These are phyloP conservation scores for Peucedramus taeniatus DNA, from an alignment of 2,113 vertebrate genomes.

Conservation along the genomic window DNA sequence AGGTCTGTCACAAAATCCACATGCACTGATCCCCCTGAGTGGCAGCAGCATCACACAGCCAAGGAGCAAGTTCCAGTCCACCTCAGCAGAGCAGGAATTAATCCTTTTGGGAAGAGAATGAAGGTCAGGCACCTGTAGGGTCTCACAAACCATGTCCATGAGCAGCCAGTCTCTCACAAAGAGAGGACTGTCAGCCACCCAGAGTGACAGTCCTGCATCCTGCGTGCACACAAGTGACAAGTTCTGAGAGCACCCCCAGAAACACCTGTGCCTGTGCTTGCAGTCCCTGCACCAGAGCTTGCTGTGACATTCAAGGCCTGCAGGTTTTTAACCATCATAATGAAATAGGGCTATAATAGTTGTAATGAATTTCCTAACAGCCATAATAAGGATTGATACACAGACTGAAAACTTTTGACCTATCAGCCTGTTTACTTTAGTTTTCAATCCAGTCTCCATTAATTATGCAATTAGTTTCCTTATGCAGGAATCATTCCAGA, in stretches of 20 bases:
- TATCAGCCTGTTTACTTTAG: not conserved
- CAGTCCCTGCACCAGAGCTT: not conserved
- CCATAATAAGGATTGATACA: not conserved
- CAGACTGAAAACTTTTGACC: not conserved
- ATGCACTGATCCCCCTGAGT: not conserved
- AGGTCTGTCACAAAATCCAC: not conserved
- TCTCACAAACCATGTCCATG: fast-evolving
- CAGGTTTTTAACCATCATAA: not conserved
- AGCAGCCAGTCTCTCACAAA: not conserved
- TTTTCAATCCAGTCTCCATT: not conserved
- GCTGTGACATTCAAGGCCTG: not conserved
- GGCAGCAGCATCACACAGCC: not conserved
- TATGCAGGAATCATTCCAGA: not conserved
- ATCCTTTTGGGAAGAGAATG: not conserved
- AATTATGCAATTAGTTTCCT: slow-evolving; percentile 2
- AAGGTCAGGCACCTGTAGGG: fast-evolving
- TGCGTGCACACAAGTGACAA: not conserved
- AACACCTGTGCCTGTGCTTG: not conserved
- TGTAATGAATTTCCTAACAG: not conserved
- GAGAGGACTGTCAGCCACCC: not conserved
- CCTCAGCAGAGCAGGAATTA: not conserved
- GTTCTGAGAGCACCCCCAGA: not conserved
- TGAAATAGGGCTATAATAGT: not conserved
- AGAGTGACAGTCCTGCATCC: fast-evolving
- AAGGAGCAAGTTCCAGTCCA: not conserved